Base-by-base conservation (phyloP, 2,888 invertebrate genomes). In the Tortricodes alternella region DNA sequence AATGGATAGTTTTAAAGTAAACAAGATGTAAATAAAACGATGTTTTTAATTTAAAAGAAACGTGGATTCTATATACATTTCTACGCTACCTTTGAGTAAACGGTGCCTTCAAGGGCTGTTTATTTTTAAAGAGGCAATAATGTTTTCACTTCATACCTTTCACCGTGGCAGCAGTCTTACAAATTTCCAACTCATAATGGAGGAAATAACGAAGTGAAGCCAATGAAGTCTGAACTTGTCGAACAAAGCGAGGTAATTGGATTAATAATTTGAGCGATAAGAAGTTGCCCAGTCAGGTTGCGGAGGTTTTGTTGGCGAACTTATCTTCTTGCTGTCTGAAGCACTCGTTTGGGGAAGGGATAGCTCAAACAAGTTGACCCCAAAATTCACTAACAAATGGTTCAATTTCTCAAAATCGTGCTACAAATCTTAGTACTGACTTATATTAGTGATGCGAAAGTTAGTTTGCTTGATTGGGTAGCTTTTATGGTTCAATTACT, bases 181-280 rank as follows among this genome's bases (percentile, higher is more conserved):
- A 27, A 39, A 46, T 64, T 69, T 61, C 65, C 63, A 69, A 61
- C 61, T 65, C 63, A 53, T 62, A 65, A 43, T 44, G 38, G 27
- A 58, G 58, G 63, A 64, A 69, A 62, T 67, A 71, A 69, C 63
- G 59, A 66, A 73, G 71, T 67, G 67, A 71, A 67, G 71, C 63
- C 66, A 61, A 62, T 68, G 67, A 65, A 60, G 62, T 58, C 60
- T 53, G 39, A 68, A 71, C 68, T 74, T 70, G 64, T 68, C 66
- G 52, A 64, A 70, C 69, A 70, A 70, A 67, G 64, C 62, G 59
- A 61, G 66, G 67, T 77, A 76, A 80, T 78, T 75, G 71, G 68
- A 71, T 66, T 68, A 62, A 66, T 71, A 75, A 74, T 70, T 68
- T 64, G 60, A 63, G 53, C 65, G 64, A 67, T 70, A 70, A 67